A percentile compares a stretch with the other conserved stretches of the same genome.
Conservation (phyloP, 2,113 vertebrate genomes). For the Rhombomys opimus region DNA sequence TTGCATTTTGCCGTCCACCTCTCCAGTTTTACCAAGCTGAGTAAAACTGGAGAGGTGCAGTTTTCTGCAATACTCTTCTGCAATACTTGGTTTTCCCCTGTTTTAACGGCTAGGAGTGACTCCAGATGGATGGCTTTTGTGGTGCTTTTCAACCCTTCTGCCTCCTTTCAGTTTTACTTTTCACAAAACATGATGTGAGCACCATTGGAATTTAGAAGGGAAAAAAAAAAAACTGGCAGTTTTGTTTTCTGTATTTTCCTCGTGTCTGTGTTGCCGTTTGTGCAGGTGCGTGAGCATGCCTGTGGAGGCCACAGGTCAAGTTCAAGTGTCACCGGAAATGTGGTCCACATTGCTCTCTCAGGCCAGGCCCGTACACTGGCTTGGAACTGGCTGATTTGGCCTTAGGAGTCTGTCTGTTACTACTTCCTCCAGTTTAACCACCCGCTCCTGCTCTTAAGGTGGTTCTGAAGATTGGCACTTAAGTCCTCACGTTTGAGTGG, state of each 20-base stretch:
- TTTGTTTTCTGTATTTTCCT: neutral
- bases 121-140: neutral
- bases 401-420: neutral
- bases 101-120: neutral
- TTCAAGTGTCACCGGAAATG: neutral
- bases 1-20: neutral
- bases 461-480: neutral
- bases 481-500: neutral
- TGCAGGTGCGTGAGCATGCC: neutral
- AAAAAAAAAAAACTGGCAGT: neutral
- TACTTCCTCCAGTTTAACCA: neutral
- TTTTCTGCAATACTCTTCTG: neutral
- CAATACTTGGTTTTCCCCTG: neutral
- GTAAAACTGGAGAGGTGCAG: neutral
- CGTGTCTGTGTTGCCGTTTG: neutral
- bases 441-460: neutral
- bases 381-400: neutral
- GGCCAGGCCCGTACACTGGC: neutral
- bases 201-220: neutral
- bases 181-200: neutral
- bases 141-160: neutral
- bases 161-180: neutral
- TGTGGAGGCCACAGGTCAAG: neutral
- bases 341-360: neutral
- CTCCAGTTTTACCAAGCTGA: neutral